Percentiles rank a stretch among this genome's conserved stretches.
Evolutionary conservation across 2,888 invertebrate genomes (phyloP).

Genomic region (Charanyca ferruginea): DNA sequence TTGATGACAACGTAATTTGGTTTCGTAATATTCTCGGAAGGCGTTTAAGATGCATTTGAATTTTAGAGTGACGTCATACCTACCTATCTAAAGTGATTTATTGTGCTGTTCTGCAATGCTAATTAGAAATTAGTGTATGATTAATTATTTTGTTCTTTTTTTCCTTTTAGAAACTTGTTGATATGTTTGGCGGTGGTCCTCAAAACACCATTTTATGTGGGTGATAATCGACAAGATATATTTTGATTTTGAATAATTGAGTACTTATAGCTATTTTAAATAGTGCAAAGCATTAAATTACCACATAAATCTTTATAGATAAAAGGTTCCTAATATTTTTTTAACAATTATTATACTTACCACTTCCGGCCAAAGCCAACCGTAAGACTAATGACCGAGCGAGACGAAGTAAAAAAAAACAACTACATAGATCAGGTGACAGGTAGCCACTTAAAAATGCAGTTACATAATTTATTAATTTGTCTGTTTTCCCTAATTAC

Average conservation of each 20-base stretch:
- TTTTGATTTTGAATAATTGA: too few species aligned
- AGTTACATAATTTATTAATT: conserved; percentile 36
- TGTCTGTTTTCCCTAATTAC: conserved; percentile 41
- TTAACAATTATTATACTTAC: neutral
- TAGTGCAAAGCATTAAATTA: too few species aligned
- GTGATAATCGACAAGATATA: too few species aligned
- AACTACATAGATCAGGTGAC: conserved; percentile 5
- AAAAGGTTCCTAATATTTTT: neutral
- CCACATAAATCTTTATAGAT: neutral
- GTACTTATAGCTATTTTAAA: too few species aligned
- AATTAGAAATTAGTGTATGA: conserved; percentile 17
- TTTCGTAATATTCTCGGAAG: conserved; percentile 40
- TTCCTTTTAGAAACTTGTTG: neutral
- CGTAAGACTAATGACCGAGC: neutral
- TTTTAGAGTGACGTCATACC: conserved; percentile 34
- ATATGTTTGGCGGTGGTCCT: neutral
- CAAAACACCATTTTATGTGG: neutral
- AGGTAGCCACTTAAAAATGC: conserved; percentile 24
- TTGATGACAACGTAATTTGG: conserved; percentile 36
- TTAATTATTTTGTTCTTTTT: conserved; percentile 11
- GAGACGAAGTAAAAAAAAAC: conserved; percentile 12
- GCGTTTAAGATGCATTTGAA: conserved; percentile 34
- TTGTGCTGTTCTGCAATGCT: conserved; percentile 29
- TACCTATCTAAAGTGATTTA: neutral
- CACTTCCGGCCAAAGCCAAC: conserved; percentile 8